Evolutionary conservation across 2,797 vertebrate genomes (phyloP).

Genomic region (Pseudocheirus occidentalis): DNA sequence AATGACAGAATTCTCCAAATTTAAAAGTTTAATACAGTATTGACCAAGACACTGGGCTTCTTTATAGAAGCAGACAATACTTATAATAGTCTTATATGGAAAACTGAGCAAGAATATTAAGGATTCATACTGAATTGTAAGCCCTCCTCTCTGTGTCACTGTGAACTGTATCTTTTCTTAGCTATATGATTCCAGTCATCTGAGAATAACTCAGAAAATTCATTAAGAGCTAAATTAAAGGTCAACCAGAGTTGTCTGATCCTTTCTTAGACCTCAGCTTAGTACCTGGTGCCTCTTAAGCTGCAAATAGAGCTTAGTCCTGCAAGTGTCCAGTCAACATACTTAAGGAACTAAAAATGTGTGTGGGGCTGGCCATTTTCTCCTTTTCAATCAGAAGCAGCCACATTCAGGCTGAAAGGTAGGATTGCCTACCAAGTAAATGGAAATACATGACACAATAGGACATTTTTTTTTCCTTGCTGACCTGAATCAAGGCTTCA

Average conservation of each 20-base stretch:
- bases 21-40: not conserved
- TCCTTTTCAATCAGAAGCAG: not conserved
- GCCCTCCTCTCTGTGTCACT: not conserved
- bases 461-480: not conserved
- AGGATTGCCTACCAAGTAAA: not conserved
- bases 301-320: too few relatives aligned
- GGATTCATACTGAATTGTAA: not conserved
- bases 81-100: not conserved
- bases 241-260: not conserved
- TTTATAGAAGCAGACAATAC: not conserved
- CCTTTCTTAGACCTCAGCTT: not conserved
- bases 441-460: not conserved
- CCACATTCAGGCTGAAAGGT: not conserved
- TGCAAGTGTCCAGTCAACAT: not conserved
- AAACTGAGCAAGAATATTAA: not conserved
- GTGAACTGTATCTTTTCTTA: not conserved
- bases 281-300: not conserved
- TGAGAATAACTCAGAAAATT: not conserved
- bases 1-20: not conserved
- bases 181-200: not conserved
- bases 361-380: not conserved
- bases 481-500: not conserved
- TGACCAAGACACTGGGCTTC: not conserved
- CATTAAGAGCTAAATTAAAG: not conserved
- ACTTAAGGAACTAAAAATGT: not conserved